Evolutionary conservation across 1,140 invertebrate species (phyloP), one percentile per base, ranked within the genome.

Genomic region (Heliconius hermathena): DNA sequence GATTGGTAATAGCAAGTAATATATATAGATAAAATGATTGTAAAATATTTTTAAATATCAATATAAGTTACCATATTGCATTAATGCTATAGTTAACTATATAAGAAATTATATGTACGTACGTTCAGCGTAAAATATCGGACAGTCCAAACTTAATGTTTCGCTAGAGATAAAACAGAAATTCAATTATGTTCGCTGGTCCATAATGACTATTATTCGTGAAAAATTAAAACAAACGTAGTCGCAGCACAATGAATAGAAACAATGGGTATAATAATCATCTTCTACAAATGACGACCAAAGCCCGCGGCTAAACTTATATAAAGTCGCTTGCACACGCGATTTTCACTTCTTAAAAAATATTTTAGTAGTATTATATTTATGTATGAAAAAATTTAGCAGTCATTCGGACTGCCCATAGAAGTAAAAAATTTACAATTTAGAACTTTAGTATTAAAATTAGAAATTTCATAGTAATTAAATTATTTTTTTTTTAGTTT

Each of bases 211-310:
- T 72, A 57, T 70, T 80, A 76, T 80, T 20, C 41, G 74, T 73
- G 71, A 74, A 76, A 80, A 80, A 80, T 80, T 80, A 80, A 80
- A 80, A 79, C 78, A 76, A 79, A 71, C 73, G 74, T 76, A 73
- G 74, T 49, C 70, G 70, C 74, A 22, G 26, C 75, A 80, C 70
- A 80, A 76, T 80, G 74, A 71, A 8, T 66, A 9, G 71, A 75
- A 76, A 80, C 78, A 80, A 76, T 26, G 71, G 78, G 66, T 70
- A 76, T 73, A 80, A 80, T 80, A 80, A 80, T 80, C 70, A 80
- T 80, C 74, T 80, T 66, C 66, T 57, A 76, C 74, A 60, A 80
- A 80, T 80, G 78, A 80, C 71, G 78, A 76, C 71, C 74, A 57
- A 33, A 33, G 57, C 73, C 60, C 46, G 57, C 26, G 78, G 57